Evolutionary conservation across 2,888 invertebrate species (phyloP).

Genomic region (Ernsta delagoae): DNA sequence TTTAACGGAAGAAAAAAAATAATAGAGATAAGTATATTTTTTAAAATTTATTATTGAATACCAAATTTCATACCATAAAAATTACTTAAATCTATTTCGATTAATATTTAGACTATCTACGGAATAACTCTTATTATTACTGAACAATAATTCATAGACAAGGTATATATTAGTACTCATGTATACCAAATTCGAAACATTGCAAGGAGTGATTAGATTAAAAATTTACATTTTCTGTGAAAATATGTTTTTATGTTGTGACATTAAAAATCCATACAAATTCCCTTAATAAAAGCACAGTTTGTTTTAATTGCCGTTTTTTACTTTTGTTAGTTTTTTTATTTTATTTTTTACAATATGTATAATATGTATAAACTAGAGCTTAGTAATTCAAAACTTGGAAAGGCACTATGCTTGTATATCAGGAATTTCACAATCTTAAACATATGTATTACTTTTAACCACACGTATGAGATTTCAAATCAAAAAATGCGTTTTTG

Average conservation of each 20-base stretch:
- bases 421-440: slow-evolving; percentile 49
- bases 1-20: too few species aligned
- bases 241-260: slow-evolving; percentile 37
- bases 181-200: slow-evolving; percentile 60
- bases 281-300: slow-evolving; percentile 36
- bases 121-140: slow-evolving; percentile 55
- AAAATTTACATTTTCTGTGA: slow-evolving; percentile 34
- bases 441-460: slow-evolving; percentile 10
- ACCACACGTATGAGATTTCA: slow-evolving; percentile 47
- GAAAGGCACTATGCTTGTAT: slow-evolving; percentile 81
- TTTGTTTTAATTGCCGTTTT: slow-evolving; percentile 21
- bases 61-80: slow-evolving; percentile 68
- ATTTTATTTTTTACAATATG: background rate
- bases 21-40: background rate
- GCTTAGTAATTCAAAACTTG: slow-evolving; percentile 61
- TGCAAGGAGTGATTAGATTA: slow-evolving; percentile 30
- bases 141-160: slow-evolving; percentile 56
- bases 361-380: slow-evolving; percentile 45
- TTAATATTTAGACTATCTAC: slow-evolving; percentile 70
- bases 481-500: slow-evolving; percentile 21
- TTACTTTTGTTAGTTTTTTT: slow-evolving; percentile 45
- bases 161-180: slow-evolving; percentile 41
- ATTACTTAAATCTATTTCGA: slow-evolving; percentile 65
- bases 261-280: slow-evolving; percentile 35
- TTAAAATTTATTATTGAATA: slow-evolving; percentile 39